phyloP scores from a whole-genome alignment of 2,797 vertebrate genomes.

The Lutjanus campechanus region DNA sequence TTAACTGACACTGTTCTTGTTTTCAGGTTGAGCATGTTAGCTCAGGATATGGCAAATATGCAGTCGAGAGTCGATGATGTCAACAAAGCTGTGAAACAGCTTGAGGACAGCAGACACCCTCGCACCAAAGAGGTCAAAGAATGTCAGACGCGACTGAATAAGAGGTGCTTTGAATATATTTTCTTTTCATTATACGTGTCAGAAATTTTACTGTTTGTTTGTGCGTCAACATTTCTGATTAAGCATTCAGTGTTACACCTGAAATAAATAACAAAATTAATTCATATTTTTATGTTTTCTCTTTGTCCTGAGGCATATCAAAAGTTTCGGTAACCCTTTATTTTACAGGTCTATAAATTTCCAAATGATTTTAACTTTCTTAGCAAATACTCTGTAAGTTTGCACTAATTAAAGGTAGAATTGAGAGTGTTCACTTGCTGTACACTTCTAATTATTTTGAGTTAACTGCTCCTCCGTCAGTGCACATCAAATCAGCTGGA shows the following conservation, averaged over 20 bases:
- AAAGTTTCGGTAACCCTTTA: neutral
- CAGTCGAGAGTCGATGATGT: slow-evolving; percentile 89
- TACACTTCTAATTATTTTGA: slow-evolving; percentile 9
- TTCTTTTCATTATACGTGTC: neutral
- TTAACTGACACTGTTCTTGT: neutral
- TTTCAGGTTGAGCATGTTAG: slow-evolving; percentile 91
- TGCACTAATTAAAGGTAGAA: neutral
- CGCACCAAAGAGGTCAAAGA: slow-evolving; percentile 91
- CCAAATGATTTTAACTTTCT: neutral
- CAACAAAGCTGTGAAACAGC: slow-evolving; percentile 90
- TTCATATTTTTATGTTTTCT: neutral
- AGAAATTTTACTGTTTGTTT: neutral
- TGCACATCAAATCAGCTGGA: neutral
- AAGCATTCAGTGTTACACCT: neutral
- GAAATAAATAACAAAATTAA: neutral
- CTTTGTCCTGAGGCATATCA: too few species aligned
- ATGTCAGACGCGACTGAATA: slow-evolving; percentile 89
- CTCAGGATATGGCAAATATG: slow-evolving; percentile 92
- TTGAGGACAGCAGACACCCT: slow-evolving; percentile 94
- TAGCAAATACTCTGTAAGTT: neutral
- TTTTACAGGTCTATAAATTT: slow-evolving; percentile 3
- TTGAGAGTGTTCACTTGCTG: neutral
- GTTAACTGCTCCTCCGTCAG: neutral
- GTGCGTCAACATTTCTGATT: neutral
- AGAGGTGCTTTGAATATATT: slow-evolving; percentile 82